phyloP scores from a whole-genome alignment of 2,797 vertebrate species.

The Acomys russatus region DNA sequence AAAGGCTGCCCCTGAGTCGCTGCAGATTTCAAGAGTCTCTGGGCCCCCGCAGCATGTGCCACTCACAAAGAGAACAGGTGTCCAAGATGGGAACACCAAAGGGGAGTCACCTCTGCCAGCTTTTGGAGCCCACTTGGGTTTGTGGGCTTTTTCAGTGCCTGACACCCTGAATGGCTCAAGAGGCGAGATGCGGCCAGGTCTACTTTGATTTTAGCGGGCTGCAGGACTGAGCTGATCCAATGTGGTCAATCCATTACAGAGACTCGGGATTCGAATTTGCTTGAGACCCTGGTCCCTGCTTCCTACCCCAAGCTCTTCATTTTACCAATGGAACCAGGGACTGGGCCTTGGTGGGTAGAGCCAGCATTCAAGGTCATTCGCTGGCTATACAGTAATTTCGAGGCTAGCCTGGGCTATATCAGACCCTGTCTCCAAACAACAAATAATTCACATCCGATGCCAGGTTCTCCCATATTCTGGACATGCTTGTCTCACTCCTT shows the following conservation, averaged over 20 bases:
- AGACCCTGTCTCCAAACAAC: not conserved
- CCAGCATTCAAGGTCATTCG: not conserved
- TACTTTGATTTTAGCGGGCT: not conserved
- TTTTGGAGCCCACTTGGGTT: not conserved
- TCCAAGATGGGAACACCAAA: not conserved
- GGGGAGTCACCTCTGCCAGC: not conserved
- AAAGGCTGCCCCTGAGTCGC: not conserved
- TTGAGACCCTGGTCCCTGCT: not conserved
- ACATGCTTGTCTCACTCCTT: not conserved
- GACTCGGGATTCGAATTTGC: not conserved
- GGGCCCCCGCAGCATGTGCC: not conserved
- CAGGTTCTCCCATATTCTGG: not conserved
- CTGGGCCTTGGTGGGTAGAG: not conserved
- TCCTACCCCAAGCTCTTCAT: not conserved
- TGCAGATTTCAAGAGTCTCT: not conserved
- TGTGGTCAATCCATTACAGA: not conserved
- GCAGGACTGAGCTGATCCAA: constrained; percentile 8
- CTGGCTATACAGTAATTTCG: not conserved
- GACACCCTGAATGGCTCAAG: not conserved
- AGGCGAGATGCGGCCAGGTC: not conserved
- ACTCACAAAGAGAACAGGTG: not conserved
- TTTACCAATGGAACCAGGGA: not conserved
- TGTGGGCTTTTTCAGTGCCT: not conserved
- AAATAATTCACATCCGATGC: not conserved
- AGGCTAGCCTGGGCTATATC: not conserved